A percentile compares a stretch with the other conserved stretches of the same genome.
Evolutionary conservation across 2,888 invertebrate species (phyloP).

Genomic region (Acanthoscelides obtectus): DNA sequence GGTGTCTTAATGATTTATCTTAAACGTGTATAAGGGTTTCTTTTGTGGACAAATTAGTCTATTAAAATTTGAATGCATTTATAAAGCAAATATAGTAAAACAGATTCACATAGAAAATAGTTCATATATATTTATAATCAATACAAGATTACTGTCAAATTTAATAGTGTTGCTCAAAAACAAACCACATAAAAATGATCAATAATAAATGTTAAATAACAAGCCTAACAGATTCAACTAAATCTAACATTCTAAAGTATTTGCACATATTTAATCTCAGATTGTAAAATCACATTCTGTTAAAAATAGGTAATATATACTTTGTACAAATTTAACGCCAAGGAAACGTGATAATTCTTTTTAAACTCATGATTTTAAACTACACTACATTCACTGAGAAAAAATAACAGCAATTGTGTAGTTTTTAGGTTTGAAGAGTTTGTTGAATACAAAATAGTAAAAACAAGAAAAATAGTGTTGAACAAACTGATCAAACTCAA

Average conservation of each 20-base stretch:
- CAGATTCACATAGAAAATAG: conserved; percentile 27
- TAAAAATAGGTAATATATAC: conserved; percentile 22
- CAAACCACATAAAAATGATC: conserved; percentile 11
- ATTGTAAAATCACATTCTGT: conserved; percentile 34
- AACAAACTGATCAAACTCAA: not conserved
- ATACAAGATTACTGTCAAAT: not conserved
- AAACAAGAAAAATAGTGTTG: not conserved
- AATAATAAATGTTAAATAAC: conserved; percentile 23
- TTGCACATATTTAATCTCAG: conserved; percentile 35
- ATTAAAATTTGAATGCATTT: conserved; percentile 11
- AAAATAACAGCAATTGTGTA: not conserved
- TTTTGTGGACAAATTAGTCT: no score
- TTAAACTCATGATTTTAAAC: conserved; percentile 3
- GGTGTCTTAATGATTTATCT: no score
- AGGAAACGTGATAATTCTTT: conserved; percentile 10
- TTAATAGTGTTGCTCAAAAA: conserved; percentile 5
- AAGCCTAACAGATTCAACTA: conserved; percentile 26
- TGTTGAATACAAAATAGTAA: not conserved
- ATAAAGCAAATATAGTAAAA: conserved; percentile 27
- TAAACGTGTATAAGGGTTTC: no score
- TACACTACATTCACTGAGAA: conserved; percentile 11
- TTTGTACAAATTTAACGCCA: conserved; percentile 8
- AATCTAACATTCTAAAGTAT: conserved; percentile 21
- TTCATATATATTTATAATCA: not conserved
- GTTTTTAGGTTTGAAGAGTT: not conserved